Base-by-base conservation (phyloP, 2,113 vertebrate species). In the Osmerus mordax region DNA sequence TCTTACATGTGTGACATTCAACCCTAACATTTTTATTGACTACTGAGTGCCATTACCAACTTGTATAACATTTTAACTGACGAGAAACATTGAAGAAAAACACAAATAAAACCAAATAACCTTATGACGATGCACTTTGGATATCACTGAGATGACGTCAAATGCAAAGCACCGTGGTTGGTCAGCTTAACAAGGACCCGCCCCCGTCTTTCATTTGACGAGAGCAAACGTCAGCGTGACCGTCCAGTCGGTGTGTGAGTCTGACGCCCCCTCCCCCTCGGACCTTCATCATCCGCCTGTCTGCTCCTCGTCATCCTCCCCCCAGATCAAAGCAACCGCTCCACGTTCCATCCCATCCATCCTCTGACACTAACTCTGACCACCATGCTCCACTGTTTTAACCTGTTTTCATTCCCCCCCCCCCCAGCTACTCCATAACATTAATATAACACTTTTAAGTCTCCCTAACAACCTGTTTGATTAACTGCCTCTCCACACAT, bases 181-280 rank as follows among this genome's bases (percentile, higher is more conserved):
- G 25, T 62, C 25, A 14, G 21, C 67, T 56, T 56, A 18, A 72
- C 62, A 41, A 41, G 36, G 36, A 41, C 36, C 36, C 36, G 36
- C 36, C 36, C 23, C 58, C 15, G 21, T 12, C 41, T 53, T 28
- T 25, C 11, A 73, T 64, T 62, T 63, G 64, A 62, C 16, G 16
- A 54, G 70, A 78, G 66, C 73, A 9, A 36, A 72, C 70, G 56
- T 78, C 69, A 80, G 76, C 70, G 77, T 82, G 78, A 73, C 68
- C 58, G 68, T 83, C 73, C 78, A 75, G 53, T 36, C 65, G 32
- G 32, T 73, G 55, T 60, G 51, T 25, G n/a, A 52, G 21, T 65
- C n/a, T 18, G 29, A 41, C 70, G 67, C 13, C 41, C 41, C 23
- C 60, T 66, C 7, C 32, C 55, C 14, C 5, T 59, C 4, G 36